Conservation (phyloP, 1,140 invertebrate genomes). For the Melanaphis sacchari region DNA sequence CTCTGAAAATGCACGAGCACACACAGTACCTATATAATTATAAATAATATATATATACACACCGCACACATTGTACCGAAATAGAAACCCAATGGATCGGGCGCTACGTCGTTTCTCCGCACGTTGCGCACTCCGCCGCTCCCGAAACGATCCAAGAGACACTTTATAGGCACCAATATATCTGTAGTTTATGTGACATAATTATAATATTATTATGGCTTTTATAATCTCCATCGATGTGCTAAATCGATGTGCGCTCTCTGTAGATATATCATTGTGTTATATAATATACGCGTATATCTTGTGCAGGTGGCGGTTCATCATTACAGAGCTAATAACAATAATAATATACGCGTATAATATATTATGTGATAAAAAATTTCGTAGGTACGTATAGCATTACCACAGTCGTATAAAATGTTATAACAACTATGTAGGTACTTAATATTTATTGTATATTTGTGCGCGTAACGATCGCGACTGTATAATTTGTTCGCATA, state of each 20-base stretch:
- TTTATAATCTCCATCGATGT: no score
- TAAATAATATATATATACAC: neutral
- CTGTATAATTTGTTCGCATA: neutral
- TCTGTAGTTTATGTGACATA: neutral
- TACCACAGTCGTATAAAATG: neutral
- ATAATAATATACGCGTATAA: neutral
- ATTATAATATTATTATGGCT: neutral
- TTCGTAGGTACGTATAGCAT: neutral
- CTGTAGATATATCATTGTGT: neutral
- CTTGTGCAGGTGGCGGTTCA: neutral
- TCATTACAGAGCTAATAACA: neutral
- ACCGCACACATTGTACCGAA: neutral
- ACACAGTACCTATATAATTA: neutral
- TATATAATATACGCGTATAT: neutral
- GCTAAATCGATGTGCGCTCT: no score
- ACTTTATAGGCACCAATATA: neutral
- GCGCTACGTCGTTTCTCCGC: neutral
- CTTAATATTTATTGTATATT: neutral
- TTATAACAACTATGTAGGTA: neutral
- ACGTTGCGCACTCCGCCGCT: neutral
- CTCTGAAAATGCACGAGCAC: slow-evolving; percentile 35
- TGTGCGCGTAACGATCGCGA: neutral
- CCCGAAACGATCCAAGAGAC: neutral
- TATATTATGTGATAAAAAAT: neutral
- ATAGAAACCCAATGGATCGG: neutral